Base-by-base conservation (phyloP, 2,888 invertebrate genomes). In the Melitaea athalia region DNA sequence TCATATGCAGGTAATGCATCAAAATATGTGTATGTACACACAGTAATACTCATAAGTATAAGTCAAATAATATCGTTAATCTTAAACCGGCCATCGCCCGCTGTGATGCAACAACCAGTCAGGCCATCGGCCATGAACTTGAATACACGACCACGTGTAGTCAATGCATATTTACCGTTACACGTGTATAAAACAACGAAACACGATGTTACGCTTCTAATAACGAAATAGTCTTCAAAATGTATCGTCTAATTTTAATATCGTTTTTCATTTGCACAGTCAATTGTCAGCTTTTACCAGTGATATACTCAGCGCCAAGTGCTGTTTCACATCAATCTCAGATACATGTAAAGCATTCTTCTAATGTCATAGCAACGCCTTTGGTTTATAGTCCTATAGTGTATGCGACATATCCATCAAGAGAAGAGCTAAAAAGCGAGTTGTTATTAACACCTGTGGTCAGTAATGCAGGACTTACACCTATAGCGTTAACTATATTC, bases 311-410 rank as follows among this genome's bases (percentile, higher is more conserved):
- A 17, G 91, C 93, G 42, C 94, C 94, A 1, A 93, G 93, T 77
- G 90, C 94, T 55, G 93, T 94, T 31, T 93, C 93, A 1, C 93
- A 93, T 78, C 94, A 94, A 79, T 94, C 94, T 63, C 88, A 93
- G 62, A 86, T 93, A 63, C 92, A 94, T 74, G 91, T 94, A 59
- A 83, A 81, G 64, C 86, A 89, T 64, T 78, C 79, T 31, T 88
- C 87, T 38, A 79, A 76, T 0, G 76, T 82, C 45, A 72, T 88
- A 71, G 72, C 84, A 3, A 74, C 80, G 0, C 87, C 88, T 1
- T 67, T 89, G 11, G 75, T 90, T 49, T 91, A 90, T 68, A 87
- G 81, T 68, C 88, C 82, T 24, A 74, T 79, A 0, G 65, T 85
- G 33, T 82, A 81, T 60, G 75, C 77, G 15, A 70, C 72, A n/a